These are phyloP conservation scores for Schizothorax lantsangensis DNA, from an alignment of 2,797 vertebrate species.

Conservation along the genomic window DNA sequence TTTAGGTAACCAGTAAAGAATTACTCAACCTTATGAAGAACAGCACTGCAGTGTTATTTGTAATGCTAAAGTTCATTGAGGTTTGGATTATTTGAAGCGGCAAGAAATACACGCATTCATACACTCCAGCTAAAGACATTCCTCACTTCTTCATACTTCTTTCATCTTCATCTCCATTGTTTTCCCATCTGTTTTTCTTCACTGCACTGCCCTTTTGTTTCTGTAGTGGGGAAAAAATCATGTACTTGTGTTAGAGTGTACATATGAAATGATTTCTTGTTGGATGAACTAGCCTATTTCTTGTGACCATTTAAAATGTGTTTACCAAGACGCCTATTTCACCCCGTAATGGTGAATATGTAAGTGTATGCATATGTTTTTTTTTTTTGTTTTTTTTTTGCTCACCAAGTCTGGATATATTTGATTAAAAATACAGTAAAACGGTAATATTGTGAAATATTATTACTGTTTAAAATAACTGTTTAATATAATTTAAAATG, in stretches of 20 bases:
- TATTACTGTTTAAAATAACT: neutral
- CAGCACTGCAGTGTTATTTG: conserved; percentile 31
- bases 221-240: neutral
- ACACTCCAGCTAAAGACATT: neutral
- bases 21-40: conserved; percentile 12
- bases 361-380: neutral
- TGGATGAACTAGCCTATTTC: neutral
- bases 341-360: neutral
- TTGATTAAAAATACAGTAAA: neutral
- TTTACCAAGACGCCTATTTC: neutral
- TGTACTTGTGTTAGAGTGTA: neutral
- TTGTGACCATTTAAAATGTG: neutral
- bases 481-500: neutral
- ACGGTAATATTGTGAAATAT: neutral
- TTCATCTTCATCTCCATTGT: conserved; percentile 24
- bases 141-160: neutral
- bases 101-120: neutral
- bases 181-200: neutral
- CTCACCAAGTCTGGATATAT: neutral
- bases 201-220: conserved; percentile 21
- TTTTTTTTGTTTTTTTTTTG: neutral
- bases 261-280: neutral
- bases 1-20: conserved; percentile 30
- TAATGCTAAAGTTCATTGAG: conserved; percentile 18
- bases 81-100: conserved; percentile 3